Percentiles rank a stretch among this genome's conserved stretches.
Conservation (phyloP, 2,797 vertebrate genomes). For the Phrynocephalus guinanensis region DNA sequence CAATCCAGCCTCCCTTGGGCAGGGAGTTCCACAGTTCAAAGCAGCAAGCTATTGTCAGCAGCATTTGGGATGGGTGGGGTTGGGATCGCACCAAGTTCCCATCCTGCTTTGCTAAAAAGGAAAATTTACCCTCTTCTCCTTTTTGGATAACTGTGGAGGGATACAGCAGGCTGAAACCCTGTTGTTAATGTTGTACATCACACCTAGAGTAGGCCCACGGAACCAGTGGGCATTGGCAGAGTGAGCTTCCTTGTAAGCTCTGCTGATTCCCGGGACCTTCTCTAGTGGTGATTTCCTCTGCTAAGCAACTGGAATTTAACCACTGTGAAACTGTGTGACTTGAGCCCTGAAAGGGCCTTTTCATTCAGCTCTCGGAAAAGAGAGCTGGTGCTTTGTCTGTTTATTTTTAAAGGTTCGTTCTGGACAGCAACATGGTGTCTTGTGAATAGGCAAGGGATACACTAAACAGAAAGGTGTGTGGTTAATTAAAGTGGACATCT, state of each 20-base stretch:
- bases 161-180: too few relatives aligned
- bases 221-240: background rate
- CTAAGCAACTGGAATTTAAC: background rate
- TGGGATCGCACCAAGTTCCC: background rate
- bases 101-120: background rate
- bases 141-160: background rate
- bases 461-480: background rate
- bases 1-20: too few relatives aligned
- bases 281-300: background rate
- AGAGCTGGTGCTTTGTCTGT: slow-evolving; percentile 35
- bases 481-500: slow-evolving; percentile 21
- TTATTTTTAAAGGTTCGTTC: slow-evolving; percentile 29
- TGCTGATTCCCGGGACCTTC: background rate
- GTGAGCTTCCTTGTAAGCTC: too few relatives aligned
- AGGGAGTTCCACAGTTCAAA: too few relatives aligned
- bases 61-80: background rate
- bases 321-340: background rate
- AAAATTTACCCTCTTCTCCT: background rate
- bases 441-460: background rate
- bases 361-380: background rate
- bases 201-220: background rate
- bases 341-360: background rate
- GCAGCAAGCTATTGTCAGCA: too few relatives aligned
- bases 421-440: background rate
- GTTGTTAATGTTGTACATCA: too few relatives aligned